Evolutionary conservation across 2,888 invertebrate species (phyloP).

Genomic region (Achlya flavicornis): DNA sequence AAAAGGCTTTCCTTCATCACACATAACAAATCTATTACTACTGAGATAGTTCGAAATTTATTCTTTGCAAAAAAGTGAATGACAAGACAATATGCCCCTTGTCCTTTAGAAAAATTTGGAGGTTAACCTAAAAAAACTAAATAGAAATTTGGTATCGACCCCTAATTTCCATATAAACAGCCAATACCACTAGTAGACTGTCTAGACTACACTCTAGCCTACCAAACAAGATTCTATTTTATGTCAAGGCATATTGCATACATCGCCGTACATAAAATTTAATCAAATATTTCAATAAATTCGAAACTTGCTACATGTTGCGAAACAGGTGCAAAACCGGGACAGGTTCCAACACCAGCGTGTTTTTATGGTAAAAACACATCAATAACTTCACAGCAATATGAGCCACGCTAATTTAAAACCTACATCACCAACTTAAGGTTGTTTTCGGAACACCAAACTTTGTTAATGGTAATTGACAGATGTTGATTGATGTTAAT

Average conservation of each 20-base stretch:
- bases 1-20: too few species aligned
- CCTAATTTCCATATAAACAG: neutral
- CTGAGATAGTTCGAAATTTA: neutral
- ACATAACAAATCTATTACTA: too few species aligned
- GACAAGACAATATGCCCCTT: neutral
- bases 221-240: neutral
- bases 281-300: neutral
- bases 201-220: too few species aligned
- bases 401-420: neutral
- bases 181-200: neutral
- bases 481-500: conserved; percentile 38
- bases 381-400: neutral
- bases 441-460: conserved; percentile 20
- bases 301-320: neutral
- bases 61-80: neutral
- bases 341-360: neutral
- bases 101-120: neutral
- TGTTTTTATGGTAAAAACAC: conserved; percentile 1
- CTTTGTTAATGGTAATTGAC: conserved; percentile 21
- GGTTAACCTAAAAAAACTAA: neutral
- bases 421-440: neutral
- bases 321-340: conserved; percentile 11
- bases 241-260: too few species aligned
- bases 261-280: neutral
- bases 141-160: neutral